Percentiles rank a stretch among this genome's conserved stretches.
phyloP scores from a whole-genome alignment of 1,140 invertebrate species.

The Aphelinus certus region DNA sequence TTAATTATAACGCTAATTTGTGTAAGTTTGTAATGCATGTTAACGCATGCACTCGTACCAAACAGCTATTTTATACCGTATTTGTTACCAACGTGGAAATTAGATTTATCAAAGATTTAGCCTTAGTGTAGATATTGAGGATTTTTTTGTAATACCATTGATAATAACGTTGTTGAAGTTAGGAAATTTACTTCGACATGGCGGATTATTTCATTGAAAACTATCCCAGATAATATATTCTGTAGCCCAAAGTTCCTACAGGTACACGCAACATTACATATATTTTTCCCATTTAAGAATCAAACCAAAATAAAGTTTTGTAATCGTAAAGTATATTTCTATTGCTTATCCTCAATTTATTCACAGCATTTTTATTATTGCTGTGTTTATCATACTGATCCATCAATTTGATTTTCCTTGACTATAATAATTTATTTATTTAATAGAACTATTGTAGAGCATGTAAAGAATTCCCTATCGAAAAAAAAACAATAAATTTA shows the following conservation, averaged over 20 bases:
- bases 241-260: constrained; percentile 65
- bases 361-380: too few species aligned
- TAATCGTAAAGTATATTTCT: constrained; percentile 44
- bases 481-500: too few species aligned
- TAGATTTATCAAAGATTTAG: constrained; percentile 54
- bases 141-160: constrained; percentile 42
- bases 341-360: too few species aligned
- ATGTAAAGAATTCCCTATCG: too few species aligned
- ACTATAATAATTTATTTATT: too few species aligned
- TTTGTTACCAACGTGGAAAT: constrained; percentile 61
- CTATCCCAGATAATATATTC: constrained; percentile 51
- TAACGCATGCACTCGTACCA: constrained; percentile 36
- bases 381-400: too few species aligned
- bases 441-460: too few species aligned
- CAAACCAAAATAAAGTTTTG: constrained; percentile 64
- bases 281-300: constrained; percentile 63
- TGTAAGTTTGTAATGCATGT: constrained; percentile 31
- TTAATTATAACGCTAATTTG: not conserved
- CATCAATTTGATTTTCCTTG: too few species aligned
- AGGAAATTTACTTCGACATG: constrained; percentile 15
- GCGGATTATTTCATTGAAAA: constrained; percentile 42
- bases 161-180: constrained; percentile 35
- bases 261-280: constrained; percentile 59
- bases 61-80: constrained; percentile 58
- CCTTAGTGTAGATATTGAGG: constrained; percentile 50